Conservation (phyloP, 2,113 vertebrate genomes). For the Megaceryle maxima region DNA sequence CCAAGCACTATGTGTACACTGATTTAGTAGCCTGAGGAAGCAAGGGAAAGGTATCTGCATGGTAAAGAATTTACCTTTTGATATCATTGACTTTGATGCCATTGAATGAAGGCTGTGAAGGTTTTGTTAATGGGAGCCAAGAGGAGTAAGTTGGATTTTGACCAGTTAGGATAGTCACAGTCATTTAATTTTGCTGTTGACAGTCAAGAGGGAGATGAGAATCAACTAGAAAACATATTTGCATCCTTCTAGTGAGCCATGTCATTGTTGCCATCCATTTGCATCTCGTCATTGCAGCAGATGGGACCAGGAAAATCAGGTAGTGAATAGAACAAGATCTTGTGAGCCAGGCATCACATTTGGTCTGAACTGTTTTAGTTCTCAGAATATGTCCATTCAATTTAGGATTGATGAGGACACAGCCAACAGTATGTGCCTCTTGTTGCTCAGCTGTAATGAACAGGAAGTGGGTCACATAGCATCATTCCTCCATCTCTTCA, state of each 20-base stretch:
- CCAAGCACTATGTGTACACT: not conserved
- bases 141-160: not conserved
- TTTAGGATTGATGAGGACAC: not conserved
- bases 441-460: not conserved
- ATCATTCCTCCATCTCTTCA: not conserved
- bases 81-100: not conserved
- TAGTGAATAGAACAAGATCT: not conserved
- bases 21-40: not conserved
- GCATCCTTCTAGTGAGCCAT: not conserved
- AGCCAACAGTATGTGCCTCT: not conserved
- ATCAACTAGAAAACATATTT: not conserved
- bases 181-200: not conserved
- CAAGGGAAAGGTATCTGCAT: rapidly evolving
- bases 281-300: not conserved
- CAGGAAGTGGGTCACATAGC: not conserved
- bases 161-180: not conserved
- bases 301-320: not conserved
- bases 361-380: not conserved
- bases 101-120: not conserved
- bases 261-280: not conserved
- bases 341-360: not conserved
- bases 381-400: not conserved
- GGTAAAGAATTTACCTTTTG: not conserved
- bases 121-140: not conserved
- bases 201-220: not conserved